These are phyloP conservation scores for Pseudanteris insignis DNA, from an alignment of 2,888 invertebrate genomes.

Conservation along the genomic window DNA sequence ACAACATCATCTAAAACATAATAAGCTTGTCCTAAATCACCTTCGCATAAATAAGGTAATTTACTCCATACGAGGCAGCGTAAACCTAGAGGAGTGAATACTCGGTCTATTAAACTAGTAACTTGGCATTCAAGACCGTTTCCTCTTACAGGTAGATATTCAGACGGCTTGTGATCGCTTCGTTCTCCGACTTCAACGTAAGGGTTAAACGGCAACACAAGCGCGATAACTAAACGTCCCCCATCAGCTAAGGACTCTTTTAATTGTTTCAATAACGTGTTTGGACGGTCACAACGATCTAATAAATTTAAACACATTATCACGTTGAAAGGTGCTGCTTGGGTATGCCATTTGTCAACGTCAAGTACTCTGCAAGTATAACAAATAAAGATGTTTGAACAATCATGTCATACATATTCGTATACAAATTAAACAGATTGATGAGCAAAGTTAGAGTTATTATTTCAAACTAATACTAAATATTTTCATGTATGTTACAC, in stretches of 20 bases:
- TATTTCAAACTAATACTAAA: too few species aligned
- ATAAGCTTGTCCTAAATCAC: conserved; percentile 89
- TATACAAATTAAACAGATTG: too few species aligned
- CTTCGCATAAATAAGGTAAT: conserved; percentile 96
- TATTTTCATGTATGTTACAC: too few species aligned
- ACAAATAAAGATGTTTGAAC: too few species aligned
- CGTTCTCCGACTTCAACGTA: conserved; percentile 89
- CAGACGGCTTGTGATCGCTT: conserved; percentile 76
- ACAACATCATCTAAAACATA: conserved; percentile 92
- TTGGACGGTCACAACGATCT: conserved; percentile 90
- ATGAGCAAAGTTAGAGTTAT: too few species aligned
- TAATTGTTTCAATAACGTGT: conserved; percentile 80
- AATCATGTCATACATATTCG: too few species aligned
- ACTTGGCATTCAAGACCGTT: conserved; percentile 83
- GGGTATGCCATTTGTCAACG: conserved; percentile 73
- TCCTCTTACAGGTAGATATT: conserved; percentile 76
- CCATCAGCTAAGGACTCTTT: conserved; percentile 75
- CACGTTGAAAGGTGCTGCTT: conserved; percentile 73
- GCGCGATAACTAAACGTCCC: conserved; percentile 84
- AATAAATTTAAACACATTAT: conserved; percentile 92
- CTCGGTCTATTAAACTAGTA: conserved; percentile 73
- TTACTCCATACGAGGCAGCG: conserved; percentile 85
- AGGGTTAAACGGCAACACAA: conserved; percentile 92
- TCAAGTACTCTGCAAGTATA: conserved; percentile 80
- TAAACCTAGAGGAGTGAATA: conserved; percentile 76